Conservation (phyloP, 2,888 invertebrate genomes). For the Octonoba sinensis region DNA sequence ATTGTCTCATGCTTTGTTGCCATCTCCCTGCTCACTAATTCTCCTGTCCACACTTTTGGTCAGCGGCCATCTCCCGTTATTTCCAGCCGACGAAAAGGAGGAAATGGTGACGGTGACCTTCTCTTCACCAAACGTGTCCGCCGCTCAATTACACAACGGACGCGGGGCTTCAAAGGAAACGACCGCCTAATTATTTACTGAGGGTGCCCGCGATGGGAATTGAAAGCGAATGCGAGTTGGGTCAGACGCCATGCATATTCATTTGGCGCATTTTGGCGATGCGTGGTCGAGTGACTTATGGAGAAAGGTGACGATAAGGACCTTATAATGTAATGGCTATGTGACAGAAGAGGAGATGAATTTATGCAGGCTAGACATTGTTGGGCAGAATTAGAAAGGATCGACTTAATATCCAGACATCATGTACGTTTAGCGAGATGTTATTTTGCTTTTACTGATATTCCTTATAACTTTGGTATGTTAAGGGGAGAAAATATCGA, state of each 20-base stretch:
- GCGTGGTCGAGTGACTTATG: constrained; percentile 19
- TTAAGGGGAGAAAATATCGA: too few species aligned
- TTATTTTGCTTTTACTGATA: too few species aligned
- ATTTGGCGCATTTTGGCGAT: constrained; percentile 17
- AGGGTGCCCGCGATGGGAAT: constrained; percentile 28
- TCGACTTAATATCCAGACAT: too few species aligned
- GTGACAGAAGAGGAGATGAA: constrained; percentile 9
- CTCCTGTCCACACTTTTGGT: too few species aligned
- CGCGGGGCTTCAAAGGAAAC: constrained; percentile 37
- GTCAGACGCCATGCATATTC: constrained; percentile 42
- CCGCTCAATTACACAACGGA: constrained; percentile 38
- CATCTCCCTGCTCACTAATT: too few species aligned
- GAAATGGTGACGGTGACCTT: constrained; percentile 29
- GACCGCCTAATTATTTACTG: constrained; percentile 45
- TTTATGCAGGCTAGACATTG: too few species aligned
- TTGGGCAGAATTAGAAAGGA: too few species aligned
- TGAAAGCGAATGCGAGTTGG: constrained; percentile 26
- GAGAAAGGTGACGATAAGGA: constrained; percentile 33
- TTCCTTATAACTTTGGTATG: too few species aligned
- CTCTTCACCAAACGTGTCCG: constrained; percentile 21
- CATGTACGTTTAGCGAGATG: too few species aligned
- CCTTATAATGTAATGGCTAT: constrained; percentile 11
- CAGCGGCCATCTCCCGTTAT: too few species aligned
- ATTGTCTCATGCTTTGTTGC: too few species aligned
- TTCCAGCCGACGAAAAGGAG: constrained; percentile 7